A percentile compares a stretch with the other conserved stretches of the same genome.
phyloP scores from a whole-genome alignment of 1,140 invertebrate genomes.

The Archivesica marissinica region DNA sequence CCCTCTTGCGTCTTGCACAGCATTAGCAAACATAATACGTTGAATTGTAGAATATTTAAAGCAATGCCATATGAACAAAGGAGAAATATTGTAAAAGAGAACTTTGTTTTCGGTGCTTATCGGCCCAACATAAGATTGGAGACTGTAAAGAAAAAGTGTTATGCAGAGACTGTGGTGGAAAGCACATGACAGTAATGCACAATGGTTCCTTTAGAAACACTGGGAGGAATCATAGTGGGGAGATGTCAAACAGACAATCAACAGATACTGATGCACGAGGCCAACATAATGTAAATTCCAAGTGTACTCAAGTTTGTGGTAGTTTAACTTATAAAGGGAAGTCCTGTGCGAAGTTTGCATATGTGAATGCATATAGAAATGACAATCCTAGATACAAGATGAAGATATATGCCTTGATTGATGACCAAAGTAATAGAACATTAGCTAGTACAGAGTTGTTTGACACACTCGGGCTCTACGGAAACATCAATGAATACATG shows the following conservation, averaged over 20 bases:
- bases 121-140: background rate
- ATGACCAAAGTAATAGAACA: slow-evolving; percentile 64
- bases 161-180: background rate
- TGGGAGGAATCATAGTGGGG: slow-evolving; percentile 22
- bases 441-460: slow-evolving; percentile 44
- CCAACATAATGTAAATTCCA: background rate
- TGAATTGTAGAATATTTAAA: background rate
- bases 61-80: background rate
- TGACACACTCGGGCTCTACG: slow-evolving; percentile 7
- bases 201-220: background rate
- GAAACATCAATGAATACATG: background rate
- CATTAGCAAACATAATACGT: background rate
- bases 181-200: background rate
- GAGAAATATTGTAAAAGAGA: background rate
- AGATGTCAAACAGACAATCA: too few species aligned
- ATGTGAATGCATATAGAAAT: background rate
- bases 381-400: slow-evolving; percentile 17
- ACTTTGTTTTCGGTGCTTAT: background rate
- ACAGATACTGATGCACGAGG: background rate
- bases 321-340: background rate
- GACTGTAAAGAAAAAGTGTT: background rate
- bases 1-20: background rate
- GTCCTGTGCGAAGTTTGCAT: background rate
- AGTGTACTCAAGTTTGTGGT: background rate
- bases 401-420: slow-evolving; percentile 55